Percentiles rank a stretch among this genome's conserved stretches.
Conservation (phyloP, 2,797 vertebrate genomes). For the Amniataba percoides region DNA sequence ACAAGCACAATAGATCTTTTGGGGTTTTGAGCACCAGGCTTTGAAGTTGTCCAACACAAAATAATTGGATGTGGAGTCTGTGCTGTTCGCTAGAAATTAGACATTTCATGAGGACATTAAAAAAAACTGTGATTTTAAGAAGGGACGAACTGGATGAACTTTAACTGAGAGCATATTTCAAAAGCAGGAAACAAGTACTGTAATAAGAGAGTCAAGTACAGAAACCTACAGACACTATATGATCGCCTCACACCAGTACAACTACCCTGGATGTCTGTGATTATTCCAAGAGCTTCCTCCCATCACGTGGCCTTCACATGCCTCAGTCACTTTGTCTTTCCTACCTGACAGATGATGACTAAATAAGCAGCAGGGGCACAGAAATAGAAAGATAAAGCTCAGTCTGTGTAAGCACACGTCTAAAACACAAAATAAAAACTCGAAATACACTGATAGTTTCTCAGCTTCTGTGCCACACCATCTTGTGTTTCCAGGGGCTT, state of each 20-base stretch:
- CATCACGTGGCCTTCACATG: constrained; percentile 14
- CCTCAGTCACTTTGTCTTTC: constrained; percentile 1
- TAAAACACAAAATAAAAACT: constrained; percentile 8
- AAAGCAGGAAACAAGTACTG: background rate
- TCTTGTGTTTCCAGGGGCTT: background rate
- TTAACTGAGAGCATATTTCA: constrained; percentile 16
- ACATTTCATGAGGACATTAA: constrained; percentile 35
- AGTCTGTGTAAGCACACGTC: background rate
- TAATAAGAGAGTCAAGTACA: background rate
- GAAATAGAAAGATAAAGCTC: constrained; percentile 10
- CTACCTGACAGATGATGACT: constrained; percentile 33
- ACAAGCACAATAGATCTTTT: constrained; percentile 46
- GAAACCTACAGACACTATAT: background rate
- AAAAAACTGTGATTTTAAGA: background rate
- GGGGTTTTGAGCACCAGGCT: constrained; percentile 24
- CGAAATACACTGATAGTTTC: background rate
- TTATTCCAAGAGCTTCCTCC: constrained; percentile 22
- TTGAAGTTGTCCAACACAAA: constrained; percentile 42
- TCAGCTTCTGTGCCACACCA: background rate
- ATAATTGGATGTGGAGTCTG: constrained; percentile 45
- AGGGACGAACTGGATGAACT: constrained; percentile 28
- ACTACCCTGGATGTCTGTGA: constrained; percentile 1
- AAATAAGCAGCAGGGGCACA: constrained; percentile 8
- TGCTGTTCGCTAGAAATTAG: constrained; percentile 16
- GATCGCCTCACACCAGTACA: background rate